Conservation (phyloP, 2,113 vertebrate species). For the Melanotaenia duboulayi region DNA sequence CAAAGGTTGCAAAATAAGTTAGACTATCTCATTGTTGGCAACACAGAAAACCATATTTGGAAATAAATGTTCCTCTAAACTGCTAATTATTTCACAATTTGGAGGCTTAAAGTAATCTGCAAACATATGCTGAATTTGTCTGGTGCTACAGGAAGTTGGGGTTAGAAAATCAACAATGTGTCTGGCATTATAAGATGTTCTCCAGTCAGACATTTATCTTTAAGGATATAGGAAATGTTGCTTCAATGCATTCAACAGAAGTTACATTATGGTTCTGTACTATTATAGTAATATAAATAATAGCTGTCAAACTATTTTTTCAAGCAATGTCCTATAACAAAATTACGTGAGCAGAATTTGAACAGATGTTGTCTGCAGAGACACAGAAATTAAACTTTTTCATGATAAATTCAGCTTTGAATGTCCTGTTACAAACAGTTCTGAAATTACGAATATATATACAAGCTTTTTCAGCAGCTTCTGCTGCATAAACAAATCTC, state of each 20-base stretch:
- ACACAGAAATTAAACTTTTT: constrained; percentile 11
- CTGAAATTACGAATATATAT: not conserved
- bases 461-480: constrained; percentile 3
- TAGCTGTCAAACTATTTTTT: no score
- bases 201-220: constrained; percentile 10
- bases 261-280: not conserved
- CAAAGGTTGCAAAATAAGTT: constrained; percentile 48
- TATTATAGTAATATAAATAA: not conserved
- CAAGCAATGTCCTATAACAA: no score
- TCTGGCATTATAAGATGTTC: not conserved
- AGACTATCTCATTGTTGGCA: constrained; percentile 20
- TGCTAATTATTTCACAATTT: not conserved
- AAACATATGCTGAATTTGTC: not conserved
- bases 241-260: no score
- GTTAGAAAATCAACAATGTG: not conserved
- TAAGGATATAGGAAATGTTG: no score
- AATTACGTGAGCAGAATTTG: not conserved
- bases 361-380: constrained; percentile 18
- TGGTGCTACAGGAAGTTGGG: not conserved
- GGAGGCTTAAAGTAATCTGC: not conserved
- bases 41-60: not conserved
- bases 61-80: constrained; percentile 10
- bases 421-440: constrained; percentile 1
- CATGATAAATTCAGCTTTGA: not conserved
- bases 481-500: constrained; percentile 5